Conservation (phyloP, 2,113 vertebrate genomes). For the Grus americana region DNA sequence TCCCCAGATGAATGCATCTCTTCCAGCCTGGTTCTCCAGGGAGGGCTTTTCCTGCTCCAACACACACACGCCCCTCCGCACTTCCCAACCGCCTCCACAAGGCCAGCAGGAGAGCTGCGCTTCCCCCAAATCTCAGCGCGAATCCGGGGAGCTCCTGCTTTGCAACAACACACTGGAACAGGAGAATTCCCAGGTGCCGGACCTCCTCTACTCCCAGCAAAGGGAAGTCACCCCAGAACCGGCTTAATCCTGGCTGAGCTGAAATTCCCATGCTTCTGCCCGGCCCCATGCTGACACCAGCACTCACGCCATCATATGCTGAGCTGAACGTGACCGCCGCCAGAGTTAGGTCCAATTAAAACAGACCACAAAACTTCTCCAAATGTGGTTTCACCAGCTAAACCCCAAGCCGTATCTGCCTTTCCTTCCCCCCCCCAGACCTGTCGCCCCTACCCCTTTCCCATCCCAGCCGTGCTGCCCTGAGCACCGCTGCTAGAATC, state of each 20-base stretch:
- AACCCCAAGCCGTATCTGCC: not conserved
- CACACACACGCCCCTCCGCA: accelerated
- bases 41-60: not conserved
- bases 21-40: not conserved
- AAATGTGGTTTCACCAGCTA: not conserved
- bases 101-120: accelerated
- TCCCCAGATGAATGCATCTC: not conserved
- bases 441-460: not conserved
- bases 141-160: accelerated
- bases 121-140: not conserved
- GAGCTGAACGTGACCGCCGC: accelerated
- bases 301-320: accelerated
- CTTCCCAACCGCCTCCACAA: accelerated
- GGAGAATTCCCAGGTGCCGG: not conserved
- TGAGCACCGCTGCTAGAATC: not conserved
- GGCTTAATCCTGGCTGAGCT: not conserved
- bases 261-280: not conserved
- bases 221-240: not conserved
- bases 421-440: not conserved
- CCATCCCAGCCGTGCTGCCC: not conserved
- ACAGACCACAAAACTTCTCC: constrained; percentile 3
- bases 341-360: not conserved
- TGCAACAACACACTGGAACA: not conserved
- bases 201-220: not conserved
- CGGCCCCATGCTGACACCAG: not conserved